These are phyloP conservation scores for Amiota communis DNA, from an alignment of 2,888 invertebrate species.

Conservation along the genomic window DNA sequence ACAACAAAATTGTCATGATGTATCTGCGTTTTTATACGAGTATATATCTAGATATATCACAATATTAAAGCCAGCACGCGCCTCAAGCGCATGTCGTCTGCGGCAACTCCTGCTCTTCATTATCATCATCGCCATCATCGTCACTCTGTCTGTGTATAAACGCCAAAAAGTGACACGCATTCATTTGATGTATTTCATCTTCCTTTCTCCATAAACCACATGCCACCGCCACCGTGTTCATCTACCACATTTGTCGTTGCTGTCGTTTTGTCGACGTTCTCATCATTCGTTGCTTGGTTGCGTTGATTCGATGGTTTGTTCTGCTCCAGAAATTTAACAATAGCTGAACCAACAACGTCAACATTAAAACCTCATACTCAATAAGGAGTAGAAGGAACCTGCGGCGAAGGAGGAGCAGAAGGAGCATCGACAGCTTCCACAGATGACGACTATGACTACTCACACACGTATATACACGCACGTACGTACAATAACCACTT, in stretches of 20 bases:
- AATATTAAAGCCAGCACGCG: background rate
- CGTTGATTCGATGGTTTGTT: slow-evolving; percentile 17
- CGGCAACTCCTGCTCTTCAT: no score
- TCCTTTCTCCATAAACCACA: no score
- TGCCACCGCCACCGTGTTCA: background rate
- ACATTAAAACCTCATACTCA: background rate
- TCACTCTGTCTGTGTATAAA: background rate
- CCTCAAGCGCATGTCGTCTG: no score
- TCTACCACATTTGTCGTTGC: slow-evolving; percentile 7
- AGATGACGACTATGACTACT: slow-evolving; percentile 46
- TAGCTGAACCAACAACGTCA: slow-evolving; percentile 6
- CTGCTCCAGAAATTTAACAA: slow-evolving; percentile 27
- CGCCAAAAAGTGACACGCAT: slow-evolving; percentile 38
- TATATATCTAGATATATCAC: background rate
- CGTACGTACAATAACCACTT: slow-evolving; percentile 44
- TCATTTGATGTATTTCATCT: slow-evolving; percentile 25
- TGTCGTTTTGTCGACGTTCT: background rate
- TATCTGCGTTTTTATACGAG: background rate
- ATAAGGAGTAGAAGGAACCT: slow-evolving; percentile 39
- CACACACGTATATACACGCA: slow-evolving; percentile 25
- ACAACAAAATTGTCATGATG: slow-evolving; percentile 1
- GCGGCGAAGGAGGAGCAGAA: background rate
- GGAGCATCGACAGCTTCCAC: background rate
- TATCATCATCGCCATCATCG: background rate
- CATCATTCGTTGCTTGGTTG: slow-evolving; percentile 16